Conservation (phyloP, 2,797 vertebrate species). For the Hoplostethus atlanticus region DNA sequence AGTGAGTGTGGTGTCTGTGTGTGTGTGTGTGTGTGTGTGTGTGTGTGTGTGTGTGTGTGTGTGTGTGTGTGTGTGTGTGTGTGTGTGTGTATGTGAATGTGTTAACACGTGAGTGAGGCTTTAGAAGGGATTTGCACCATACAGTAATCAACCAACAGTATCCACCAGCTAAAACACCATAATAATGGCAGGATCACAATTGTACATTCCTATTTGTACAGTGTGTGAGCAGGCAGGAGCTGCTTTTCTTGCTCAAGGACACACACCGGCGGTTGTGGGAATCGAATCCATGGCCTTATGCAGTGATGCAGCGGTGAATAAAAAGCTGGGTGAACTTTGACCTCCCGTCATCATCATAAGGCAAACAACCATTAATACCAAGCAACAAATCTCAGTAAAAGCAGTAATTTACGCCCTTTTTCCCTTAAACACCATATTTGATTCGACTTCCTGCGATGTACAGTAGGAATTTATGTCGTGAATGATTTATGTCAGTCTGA, state of each 20-base stretch:
- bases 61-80: neutral
- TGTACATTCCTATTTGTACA: too few species aligned
- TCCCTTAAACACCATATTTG: too few species aligned
- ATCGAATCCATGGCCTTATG: too few species aligned
- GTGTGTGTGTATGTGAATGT: neutral
- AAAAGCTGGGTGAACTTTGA: neutral
- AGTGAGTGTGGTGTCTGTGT: neutral
- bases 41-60: slow-evolving; percentile 1
- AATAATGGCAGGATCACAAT: neutral
- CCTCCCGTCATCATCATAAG: too few species aligned
- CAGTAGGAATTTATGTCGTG: too few species aligned
- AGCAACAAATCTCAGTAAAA: too few species aligned
- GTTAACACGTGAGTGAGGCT: neutral
- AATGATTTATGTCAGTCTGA: too few species aligned
- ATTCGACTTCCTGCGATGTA: too few species aligned
- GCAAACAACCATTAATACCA: too few species aligned
- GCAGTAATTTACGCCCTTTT: too few species aligned
- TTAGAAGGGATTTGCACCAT: slow-evolving; percentile 4
- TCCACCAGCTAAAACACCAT: slow-evolving; percentile 55
- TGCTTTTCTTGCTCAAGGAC: neutral
- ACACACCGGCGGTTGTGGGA: too few species aligned
- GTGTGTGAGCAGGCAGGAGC: neutral
- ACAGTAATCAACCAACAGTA: neutral
- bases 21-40: slow-evolving; percentile 1
- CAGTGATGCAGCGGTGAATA: too few species aligned